phyloP scores from a whole-genome alignment of 1,140 invertebrate species.

The Drosophila lini region DNA sequence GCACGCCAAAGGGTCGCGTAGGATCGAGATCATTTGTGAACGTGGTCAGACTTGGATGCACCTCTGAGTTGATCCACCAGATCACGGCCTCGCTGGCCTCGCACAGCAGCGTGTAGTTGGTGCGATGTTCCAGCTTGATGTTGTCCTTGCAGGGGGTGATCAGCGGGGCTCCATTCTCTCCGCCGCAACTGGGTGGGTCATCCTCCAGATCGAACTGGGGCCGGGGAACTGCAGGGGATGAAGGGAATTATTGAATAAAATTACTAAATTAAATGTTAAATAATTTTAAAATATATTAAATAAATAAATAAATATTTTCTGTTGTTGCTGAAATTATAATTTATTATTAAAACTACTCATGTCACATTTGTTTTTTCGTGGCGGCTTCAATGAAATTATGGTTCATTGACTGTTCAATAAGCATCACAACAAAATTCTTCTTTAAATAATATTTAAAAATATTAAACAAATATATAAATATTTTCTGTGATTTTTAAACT shows the following conservation, averaged over 20 bases:
- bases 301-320: neutral
- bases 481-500: neutral
- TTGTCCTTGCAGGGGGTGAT: conserved; percentile 85
- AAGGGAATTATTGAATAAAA: neutral
- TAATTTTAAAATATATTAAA: too few species aligned
- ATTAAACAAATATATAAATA: neutral
- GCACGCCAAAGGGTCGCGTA: conserved; percentile 80
- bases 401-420: conserved; percentile 5
- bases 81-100: conserved; percentile 84
- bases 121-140: conserved; percentile 84
- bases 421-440: conserved; percentile 6
- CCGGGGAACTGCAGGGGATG: conserved; percentile 39
- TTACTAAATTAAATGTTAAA: neutral
- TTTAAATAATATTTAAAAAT: too few species aligned
- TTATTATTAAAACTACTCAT: neutral
- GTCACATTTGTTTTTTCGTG: neutral
- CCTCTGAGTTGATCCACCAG: conserved; percentile 83
- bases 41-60: neutral
- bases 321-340: neutral
- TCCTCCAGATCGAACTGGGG: conserved; percentile 21
- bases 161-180: conserved; percentile 76
- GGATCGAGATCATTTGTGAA: conserved; percentile 58
- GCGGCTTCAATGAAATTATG: neutral
- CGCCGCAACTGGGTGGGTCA: conserved; percentile 51
- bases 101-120: conserved; percentile 85